Evolutionary conservation across 1,140 invertebrate species (phyloP).

Genomic region (Marisa cornuarietis): DNA sequence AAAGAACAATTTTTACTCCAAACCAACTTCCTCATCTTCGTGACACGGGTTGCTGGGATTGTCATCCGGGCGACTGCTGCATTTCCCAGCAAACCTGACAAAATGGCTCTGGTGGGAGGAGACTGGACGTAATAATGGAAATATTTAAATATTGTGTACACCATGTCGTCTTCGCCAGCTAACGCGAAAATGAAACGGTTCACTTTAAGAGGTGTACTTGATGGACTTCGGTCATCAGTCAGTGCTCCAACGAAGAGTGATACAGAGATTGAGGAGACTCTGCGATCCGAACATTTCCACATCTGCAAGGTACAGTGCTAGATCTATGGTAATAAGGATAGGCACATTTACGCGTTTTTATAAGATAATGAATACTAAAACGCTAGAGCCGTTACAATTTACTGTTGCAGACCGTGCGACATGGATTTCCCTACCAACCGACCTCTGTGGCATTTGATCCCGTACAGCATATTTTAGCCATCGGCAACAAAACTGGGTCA

Average conservation of each 20-base stretch:
- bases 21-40: conserved; percentile 4
- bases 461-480: conserved; percentile 93
- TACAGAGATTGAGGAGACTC: conserved; percentile 56
- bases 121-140: conserved; percentile 35
- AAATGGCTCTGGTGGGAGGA: conserved; percentile 31
- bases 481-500: conserved; percentile 95
- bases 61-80: conserved; percentile 27
- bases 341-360: conserved; percentile 23
- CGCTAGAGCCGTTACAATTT: conserved; percentile 23
- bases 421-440: conserved; percentile 98
- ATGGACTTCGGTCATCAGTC: conserved; percentile 55
- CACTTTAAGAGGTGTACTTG: conserved; percentile 54
- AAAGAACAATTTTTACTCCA: no score
- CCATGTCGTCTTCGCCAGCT: conserved; percentile 38
- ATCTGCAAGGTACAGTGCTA: conserved; percentile 53
- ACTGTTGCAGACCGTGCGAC: conserved; percentile 89
- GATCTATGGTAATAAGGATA: conserved; percentile 19
- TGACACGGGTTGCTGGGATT: conserved; percentile 26
- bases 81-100: conserved; percentile 27
- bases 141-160: conserved; percentile 23
- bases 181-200: conserved; percentile 56
- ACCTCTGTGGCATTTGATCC: conserved; percentile 97
- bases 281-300: conserved; percentile 58
- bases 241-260: conserved; percentile 54
- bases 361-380: conserved; percentile 7